These are phyloP conservation scores for Conomelus anceps DNA, from an alignment of 2,888 invertebrate species.

Conservation along the genomic window DNA sequence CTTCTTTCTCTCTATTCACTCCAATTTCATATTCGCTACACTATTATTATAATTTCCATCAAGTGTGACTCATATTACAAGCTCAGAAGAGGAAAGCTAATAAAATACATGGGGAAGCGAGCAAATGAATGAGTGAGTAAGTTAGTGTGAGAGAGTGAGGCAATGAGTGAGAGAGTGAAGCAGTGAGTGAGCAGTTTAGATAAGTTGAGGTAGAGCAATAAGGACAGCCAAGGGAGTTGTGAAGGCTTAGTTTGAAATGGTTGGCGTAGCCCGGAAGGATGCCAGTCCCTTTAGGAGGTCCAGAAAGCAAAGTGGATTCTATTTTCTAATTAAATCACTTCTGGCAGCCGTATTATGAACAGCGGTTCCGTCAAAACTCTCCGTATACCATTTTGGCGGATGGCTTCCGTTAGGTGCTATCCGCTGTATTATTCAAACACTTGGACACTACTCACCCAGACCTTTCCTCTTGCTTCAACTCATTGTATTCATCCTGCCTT, in stretches of 20 bases:
- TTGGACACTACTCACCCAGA: too few species aligned
- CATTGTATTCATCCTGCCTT: too few species aligned
- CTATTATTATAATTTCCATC: too few species aligned
- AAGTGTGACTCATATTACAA: too few species aligned
- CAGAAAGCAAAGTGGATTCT: neutral
- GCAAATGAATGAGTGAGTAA: neutral
- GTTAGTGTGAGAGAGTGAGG: neutral
- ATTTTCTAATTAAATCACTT: neutral
- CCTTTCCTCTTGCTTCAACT: too few species aligned
- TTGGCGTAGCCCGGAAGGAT: neutral
- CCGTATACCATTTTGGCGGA: neutral
- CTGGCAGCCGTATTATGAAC: neutral
- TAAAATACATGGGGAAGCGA: too few species aligned
- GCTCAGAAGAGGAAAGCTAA: too few species aligned
- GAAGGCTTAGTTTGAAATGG: neutral
- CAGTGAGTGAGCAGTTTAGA: neutral
- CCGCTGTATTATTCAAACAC: neutral
- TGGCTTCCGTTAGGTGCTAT: neutral
- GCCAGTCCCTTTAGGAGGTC: neutral
- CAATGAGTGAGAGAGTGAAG: neutral
- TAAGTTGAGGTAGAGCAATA: neutral
- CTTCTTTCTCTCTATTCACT: too few species aligned
- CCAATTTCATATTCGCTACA: too few species aligned
- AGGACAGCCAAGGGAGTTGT: neutral
- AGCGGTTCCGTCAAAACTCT: neutral